phyloP scores from a whole-genome alignment of 2,113 vertebrate genomes.

The Sminthopsis crassicaudata region DNA sequence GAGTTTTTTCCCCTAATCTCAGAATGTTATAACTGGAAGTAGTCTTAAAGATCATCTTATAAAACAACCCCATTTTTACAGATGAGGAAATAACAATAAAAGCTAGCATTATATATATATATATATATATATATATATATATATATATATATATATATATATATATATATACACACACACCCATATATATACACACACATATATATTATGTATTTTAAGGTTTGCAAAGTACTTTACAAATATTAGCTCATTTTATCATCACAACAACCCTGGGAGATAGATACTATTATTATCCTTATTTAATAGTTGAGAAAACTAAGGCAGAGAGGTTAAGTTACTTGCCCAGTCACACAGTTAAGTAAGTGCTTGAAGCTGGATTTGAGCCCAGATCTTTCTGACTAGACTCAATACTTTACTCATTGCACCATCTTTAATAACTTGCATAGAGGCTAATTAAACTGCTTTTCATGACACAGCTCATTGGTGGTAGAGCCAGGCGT shows the following conservation, averaged over 20 bases:
- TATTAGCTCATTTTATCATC: background rate
- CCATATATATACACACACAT: too few species aligned
- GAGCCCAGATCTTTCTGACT: background rate
- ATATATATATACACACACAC: too few species aligned
- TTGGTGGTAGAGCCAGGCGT: background rate
- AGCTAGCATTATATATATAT: background rate
- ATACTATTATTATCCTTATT: background rate
- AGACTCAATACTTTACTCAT: background rate
- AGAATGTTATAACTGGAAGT: too few species aligned
- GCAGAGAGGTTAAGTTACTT: background rate
- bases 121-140: too few species aligned
- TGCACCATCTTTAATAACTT: background rate
- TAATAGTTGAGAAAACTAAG: background rate
- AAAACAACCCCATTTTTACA: too few species aligned
- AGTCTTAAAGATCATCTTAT: too few species aligned
- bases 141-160: background rate
- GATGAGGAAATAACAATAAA: too few species aligned
- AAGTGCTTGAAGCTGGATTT: background rate
- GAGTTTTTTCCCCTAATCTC: too few species aligned
- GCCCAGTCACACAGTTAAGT: background rate
- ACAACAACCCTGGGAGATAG: background rate
- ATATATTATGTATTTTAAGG: background rate
- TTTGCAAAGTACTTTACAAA: background rate
- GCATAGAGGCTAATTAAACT: background rate
- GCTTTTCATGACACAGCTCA: background rate